Evolutionary conservation across 2,888 invertebrate genomes (phyloP).

Genomic region (Tinea semifulvella): DNA sequence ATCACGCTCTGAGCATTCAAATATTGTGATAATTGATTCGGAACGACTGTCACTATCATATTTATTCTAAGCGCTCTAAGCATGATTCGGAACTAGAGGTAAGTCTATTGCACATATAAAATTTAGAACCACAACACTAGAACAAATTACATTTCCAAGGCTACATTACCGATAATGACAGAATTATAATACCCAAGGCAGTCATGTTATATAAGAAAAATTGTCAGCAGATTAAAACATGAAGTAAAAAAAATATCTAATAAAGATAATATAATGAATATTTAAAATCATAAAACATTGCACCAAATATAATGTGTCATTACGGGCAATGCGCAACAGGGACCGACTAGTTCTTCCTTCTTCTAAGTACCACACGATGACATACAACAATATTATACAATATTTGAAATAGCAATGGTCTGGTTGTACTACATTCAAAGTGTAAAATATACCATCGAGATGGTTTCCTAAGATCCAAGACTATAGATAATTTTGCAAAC

Average conservation of each 20-base stretch:
- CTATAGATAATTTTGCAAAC: constrained; percentile 72
- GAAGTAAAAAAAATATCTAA: too few relatives aligned
- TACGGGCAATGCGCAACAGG: too few relatives aligned
- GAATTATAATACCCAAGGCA: not conserved
- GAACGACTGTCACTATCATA: too few relatives aligned
- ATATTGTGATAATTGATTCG: too few relatives aligned
- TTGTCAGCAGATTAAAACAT: too few relatives aligned
- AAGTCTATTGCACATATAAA: not conserved
- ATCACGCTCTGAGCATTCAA: too few relatives aligned
- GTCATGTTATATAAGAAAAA: too few relatives aligned
- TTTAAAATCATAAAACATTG: too few relatives aligned
- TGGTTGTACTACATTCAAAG: not conserved
- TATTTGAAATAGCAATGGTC: not conserved
- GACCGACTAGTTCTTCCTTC: constrained; percentile 2
- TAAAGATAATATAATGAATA: too few relatives aligned
- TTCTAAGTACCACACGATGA: not conserved
- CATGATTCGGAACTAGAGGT: too few relatives aligned
- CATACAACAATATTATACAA: not conserved
- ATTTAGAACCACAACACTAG: not conserved
- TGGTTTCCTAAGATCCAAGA: constrained; percentile 2
- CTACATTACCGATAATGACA: constrained; percentile 1
- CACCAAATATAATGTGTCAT: too few relatives aligned
- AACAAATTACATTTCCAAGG: not conserved
- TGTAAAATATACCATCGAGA: constrained; percentile 5
- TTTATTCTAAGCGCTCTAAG: too few relatives aligned